Conservation (phyloP, 2,888 invertebrate genomes). For the Caenorhabditis imperialis region DNA sequence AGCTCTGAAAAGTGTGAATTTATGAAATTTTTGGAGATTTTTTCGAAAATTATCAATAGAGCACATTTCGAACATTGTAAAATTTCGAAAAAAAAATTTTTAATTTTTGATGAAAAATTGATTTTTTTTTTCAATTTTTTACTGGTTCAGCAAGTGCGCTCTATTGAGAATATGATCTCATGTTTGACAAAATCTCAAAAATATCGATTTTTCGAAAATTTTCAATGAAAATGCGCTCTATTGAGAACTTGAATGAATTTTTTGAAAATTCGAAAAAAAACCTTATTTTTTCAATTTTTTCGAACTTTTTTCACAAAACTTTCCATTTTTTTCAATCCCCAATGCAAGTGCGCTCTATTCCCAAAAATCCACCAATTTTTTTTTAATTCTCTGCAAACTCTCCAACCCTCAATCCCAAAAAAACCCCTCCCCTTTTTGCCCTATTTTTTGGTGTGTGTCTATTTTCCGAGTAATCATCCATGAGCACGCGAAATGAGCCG, state of each 20-base stretch:
- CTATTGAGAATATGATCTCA: no score
- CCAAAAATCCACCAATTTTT: background rate
- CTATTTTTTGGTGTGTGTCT: background rate
- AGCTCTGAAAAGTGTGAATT: no score
- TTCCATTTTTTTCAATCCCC: background rate
- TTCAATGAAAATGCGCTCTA: no score
- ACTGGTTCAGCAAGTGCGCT: no score
- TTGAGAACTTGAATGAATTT: background rate
- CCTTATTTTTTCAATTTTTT: no score
- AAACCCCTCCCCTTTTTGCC: background rate
- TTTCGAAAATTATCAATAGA: background rate
- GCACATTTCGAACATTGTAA: slow-evolving; percentile 5
- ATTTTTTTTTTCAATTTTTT: no score
- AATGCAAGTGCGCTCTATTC: background rate
- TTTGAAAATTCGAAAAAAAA: no score
- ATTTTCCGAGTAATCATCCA: slow-evolving; percentile 34
- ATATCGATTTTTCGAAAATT: no score
- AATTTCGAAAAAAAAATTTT: background rate
- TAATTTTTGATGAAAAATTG: no score
- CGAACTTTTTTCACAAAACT: background rate
- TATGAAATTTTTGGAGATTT: background rate
- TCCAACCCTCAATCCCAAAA: background rate
- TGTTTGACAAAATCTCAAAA: no score
- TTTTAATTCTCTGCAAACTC: no score
- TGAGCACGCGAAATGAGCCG: slow-evolving; percentile 48